Base-by-base conservation (phyloP, 2,797 vertebrate genomes). In the Cyprinella venusta region DNA sequence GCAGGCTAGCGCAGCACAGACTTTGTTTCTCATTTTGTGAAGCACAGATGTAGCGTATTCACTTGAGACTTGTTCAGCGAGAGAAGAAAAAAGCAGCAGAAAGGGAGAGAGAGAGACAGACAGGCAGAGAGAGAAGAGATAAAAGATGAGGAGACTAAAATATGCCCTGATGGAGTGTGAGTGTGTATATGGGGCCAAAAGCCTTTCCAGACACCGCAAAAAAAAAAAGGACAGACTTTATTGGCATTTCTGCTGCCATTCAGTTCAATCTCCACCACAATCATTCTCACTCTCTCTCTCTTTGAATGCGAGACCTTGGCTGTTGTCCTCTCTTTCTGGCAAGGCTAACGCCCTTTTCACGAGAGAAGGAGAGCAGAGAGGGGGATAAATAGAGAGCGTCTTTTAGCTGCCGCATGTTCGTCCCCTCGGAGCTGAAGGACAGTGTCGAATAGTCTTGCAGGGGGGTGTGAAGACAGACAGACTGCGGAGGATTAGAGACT, bases 381-480 rank as follows among this genome's bases (percentile, higher is more conserved):
- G 52, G 86, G 70, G 74, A 85, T 81, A 83, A 69, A 76, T 72
- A 83, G 86, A 83, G 72, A 85, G 80, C 33, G 80, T 79, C 83
- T 84, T 88, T 89, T 84, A 88, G 84, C 65, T 86, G 82, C 74
- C 21, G 76, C 59, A 84, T 83, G 85, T 86, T 84, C 72, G 76
- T 85, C 85, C 85, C 88, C 85, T 87, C 80, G 26, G 78, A 72
- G 85, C 85, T 88, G 86, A 88, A 88, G 89, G 87, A 88, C 87
- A 81, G 67, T 68, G 76, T 81, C 87, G 86, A 88, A 86, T 84
- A 85, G 85, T 85, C 74, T 63, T 48, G 61, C 65, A 72, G 85
- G 76, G 42, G 79, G 71, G 63, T 67, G 70, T 80, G 64, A 86
- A 85, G 84, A 85, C 83, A 77, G 65, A 83, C 75, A 86, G 86